phyloP scores from a whole-genome alignment of 2,797 vertebrate species.

The Glossophaga mutica region DNA sequence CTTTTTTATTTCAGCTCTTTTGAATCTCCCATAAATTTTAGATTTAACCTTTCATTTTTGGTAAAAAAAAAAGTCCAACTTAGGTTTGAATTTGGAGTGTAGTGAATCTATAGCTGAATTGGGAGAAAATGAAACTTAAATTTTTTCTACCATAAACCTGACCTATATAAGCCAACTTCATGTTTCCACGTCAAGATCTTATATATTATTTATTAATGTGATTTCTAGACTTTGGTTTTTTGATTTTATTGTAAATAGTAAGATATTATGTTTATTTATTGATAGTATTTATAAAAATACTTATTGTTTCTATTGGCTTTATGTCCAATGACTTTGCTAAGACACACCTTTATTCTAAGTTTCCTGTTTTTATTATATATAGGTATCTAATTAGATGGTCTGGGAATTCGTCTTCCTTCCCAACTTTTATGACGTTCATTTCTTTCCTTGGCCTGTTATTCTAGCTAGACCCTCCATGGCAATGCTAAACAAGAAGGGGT shows the following conservation, averaged over 20 bases:
- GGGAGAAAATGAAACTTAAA: neutral
- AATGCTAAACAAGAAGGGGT: neutral
- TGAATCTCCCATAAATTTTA: neutral
- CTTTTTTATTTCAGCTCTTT: neutral
- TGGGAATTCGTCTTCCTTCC: neutral
- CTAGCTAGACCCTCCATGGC: neutral
- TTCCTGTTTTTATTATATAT: neutral
- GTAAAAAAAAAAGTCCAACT: neutral
- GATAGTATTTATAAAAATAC: neutral
- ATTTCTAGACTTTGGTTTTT: neutral
- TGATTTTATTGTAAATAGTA: neutral
- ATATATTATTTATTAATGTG: neutral
- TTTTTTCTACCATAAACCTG: neutral
- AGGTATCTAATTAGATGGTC: neutral
- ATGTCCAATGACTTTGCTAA: neutral
- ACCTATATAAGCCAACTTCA: neutral
- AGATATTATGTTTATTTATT: neutral
- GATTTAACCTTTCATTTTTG: neutral
- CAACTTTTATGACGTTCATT: neutral
- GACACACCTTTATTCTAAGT: neutral
- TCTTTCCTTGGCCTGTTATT: neutral
- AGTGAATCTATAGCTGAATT: neutral
- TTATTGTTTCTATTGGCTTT: neutral
- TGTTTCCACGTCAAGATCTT: neutral
- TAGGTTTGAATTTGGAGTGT: neutral